These are phyloP conservation scores for Lates calcarifer DNA, from an alignment of 2,113 vertebrate genomes.

Conservation along the genomic window DNA sequence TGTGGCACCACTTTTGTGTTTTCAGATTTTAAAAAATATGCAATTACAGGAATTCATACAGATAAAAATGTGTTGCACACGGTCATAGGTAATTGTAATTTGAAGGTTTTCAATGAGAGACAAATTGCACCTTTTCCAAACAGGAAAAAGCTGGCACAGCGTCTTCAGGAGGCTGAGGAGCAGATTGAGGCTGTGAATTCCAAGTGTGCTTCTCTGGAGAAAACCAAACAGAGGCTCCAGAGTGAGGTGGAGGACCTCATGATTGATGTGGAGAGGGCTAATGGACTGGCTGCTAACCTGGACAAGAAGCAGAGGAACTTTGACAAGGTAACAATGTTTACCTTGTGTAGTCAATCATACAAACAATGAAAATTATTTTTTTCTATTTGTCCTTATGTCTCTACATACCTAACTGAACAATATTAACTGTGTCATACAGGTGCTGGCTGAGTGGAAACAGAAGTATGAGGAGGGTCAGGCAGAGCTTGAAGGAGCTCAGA, in stretches of 20 bases:
- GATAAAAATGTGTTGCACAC: too few species aligned
- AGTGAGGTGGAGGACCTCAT: constrained; percentile 79
- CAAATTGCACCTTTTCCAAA: not conserved
- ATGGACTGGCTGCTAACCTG: constrained; percentile 70
- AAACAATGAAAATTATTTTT: too few species aligned
- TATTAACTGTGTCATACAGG: too few species aligned
- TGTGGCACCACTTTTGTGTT: too few species aligned
- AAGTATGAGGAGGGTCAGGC: constrained; percentile 74
- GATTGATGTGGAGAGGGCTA: constrained; percentile 77
- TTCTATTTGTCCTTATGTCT: too few species aligned
- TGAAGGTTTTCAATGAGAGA: not conserved
- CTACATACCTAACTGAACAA: too few species aligned
- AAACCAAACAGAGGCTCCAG: constrained; percentile 76
- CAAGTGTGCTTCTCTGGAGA: constrained; percentile 80
- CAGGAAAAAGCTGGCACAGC: constrained; percentile 68
- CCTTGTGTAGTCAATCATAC: not conserved
- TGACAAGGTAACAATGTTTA: constrained; percentile 66
- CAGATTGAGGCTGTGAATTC: constrained; percentile 76
- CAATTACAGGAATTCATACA: too few species aligned
- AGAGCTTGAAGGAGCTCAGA: constrained; percentile 85
- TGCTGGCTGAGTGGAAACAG: constrained; percentile 73
- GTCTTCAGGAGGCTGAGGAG: constrained; percentile 74
- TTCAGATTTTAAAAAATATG: too few species aligned
- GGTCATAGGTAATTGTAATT: not conserved
- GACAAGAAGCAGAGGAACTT: constrained; percentile 78